phyloP scores from a whole-genome alignment of 2,113 vertebrate species.

The Pelodiscus sinensis region DNA sequence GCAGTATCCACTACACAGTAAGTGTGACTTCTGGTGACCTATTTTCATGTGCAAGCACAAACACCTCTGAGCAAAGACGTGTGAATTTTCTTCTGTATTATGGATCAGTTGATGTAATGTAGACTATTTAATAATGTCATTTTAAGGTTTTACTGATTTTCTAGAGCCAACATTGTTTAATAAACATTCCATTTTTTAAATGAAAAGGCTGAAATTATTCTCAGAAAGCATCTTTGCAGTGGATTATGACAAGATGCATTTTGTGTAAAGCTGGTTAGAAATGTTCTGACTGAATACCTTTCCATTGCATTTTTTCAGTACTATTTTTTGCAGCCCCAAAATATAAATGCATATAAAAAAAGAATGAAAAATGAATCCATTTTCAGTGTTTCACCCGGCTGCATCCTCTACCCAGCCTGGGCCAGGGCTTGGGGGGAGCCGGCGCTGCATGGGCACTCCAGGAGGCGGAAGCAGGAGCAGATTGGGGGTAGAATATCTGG shows the following conservation, averaged over 20 bases:
- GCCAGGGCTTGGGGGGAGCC: no score
- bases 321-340: no score
- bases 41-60: accelerated
- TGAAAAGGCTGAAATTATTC: not conserved
- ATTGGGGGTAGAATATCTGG: no score
- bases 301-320: no score
- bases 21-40: not conserved
- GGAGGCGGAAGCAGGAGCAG: no score
- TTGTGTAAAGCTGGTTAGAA: not conserved
- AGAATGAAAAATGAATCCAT: no score
- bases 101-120: not conserved
- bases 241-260: not conserved
- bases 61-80: not conserved
- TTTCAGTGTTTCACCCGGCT: no score
- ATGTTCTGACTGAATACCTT: not conserved
- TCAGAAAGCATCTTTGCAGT: not conserved
- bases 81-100: not conserved
- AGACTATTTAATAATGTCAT: not conserved
- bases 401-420: no score
- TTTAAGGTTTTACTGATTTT: not conserved
- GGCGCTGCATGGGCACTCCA: no score
- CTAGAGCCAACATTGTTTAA: not conserved
- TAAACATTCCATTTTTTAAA: not conserved
- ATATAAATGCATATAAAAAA: no score
- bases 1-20: not conserved